These are phyloP conservation scores for Thyatira batis DNA, from an alignment of 2,888 invertebrate species.

Conservation along the genomic window DNA sequence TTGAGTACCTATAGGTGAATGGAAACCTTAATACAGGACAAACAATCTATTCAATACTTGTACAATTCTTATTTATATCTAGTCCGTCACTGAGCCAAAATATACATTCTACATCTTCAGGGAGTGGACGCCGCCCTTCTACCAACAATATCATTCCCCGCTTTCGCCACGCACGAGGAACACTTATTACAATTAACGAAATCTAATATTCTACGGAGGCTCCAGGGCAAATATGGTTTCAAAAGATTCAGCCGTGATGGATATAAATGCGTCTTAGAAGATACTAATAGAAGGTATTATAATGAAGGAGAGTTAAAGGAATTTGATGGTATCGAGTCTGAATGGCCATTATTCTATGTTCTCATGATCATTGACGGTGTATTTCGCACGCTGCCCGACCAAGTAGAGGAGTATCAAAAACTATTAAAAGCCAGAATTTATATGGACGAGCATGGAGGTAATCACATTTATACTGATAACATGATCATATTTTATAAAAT, in stretches of 20 bases:
- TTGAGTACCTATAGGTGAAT: too few species aligned
- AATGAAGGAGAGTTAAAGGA: constrained; percentile 95
- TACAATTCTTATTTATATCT: too few species aligned
- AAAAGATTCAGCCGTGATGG: constrained; percentile 98
- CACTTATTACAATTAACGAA: constrained; percentile 93
- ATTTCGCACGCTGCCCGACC: constrained; percentile 92
- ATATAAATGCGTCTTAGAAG: constrained; percentile 93
- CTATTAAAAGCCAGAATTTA: constrained; percentile 91
- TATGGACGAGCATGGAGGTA: constrained; percentile 91
- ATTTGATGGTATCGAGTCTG: constrained; percentile 97
- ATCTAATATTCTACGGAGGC: constrained; percentile 88
- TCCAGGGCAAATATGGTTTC: constrained; percentile 95
- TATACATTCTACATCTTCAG: constrained; percentile 68
- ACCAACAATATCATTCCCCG: constrained; percentile 97
- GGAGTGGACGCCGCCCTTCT: constrained; percentile 96
- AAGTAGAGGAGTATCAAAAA: constrained; percentile 95
- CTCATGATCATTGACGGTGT: constrained; percentile 98
- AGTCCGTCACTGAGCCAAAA: too few species aligned
- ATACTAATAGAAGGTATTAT: constrained; percentile 90
- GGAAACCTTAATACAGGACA: too few species aligned
- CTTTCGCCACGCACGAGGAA: constrained; percentile 98
- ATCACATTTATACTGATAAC: not conserved
- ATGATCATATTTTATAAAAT: constrained; percentile 3
- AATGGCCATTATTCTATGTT: constrained; percentile 98
- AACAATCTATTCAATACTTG: too few species aligned